A percentile compares a stretch with the other conserved stretches of the same genome.
These are phyloP conservation scores for Petrophora chlorosata DNA, from an alignment of 2,888 invertebrate genomes.

Conservation along the genomic window DNA sequence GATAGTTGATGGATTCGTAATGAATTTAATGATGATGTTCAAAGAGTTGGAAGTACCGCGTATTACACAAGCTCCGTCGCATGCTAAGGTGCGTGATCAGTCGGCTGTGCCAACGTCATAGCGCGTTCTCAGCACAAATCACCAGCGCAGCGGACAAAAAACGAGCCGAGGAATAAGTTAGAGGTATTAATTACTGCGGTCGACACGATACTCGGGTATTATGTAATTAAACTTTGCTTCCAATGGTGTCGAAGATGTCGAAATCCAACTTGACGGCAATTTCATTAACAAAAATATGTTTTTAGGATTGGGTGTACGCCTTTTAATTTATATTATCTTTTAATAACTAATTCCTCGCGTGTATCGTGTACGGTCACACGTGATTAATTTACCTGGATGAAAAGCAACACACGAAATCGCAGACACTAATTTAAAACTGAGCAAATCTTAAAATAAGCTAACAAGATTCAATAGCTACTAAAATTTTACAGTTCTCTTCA, in stretches of 20 bases:
- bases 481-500: background rate
- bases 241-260: slow-evolving; percentile 49
- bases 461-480: background rate
- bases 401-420: too few relatives aligned
- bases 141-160: slow-evolving; percentile 62
- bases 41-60: slow-evolving; percentile 35
- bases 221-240: slow-evolving; percentile 57
- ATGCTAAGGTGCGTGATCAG: slow-evolving; percentile 44
- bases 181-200: slow-evolving; percentile 63
- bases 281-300: slow-evolving; percentile 35
- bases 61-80: slow-evolving; percentile 51
- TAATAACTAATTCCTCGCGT: background rate
- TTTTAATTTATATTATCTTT: background rate
- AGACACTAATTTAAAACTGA: too few relatives aligned
- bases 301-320: slow-evolving; percentile 42
- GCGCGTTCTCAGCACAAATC: slow-evolving; percentile 61
- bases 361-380: background rate
- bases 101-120: slow-evolving; percentile 27
- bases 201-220: slow-evolving; percentile 56
- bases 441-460: background rate
- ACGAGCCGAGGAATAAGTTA: slow-evolving; percentile 56
- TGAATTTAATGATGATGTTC: slow-evolving; percentile 48
- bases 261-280: slow-evolving; percentile 49
- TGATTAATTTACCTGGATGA: slow-evolving; percentile 1
- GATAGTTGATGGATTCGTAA: slow-evolving; percentile 43